Percentiles rank a stretch among this genome's conserved stretches.
Evolutionary conservation across 2,797 vertebrate genomes (phyloP).

Genomic region (Sebastes reedi): DNA sequence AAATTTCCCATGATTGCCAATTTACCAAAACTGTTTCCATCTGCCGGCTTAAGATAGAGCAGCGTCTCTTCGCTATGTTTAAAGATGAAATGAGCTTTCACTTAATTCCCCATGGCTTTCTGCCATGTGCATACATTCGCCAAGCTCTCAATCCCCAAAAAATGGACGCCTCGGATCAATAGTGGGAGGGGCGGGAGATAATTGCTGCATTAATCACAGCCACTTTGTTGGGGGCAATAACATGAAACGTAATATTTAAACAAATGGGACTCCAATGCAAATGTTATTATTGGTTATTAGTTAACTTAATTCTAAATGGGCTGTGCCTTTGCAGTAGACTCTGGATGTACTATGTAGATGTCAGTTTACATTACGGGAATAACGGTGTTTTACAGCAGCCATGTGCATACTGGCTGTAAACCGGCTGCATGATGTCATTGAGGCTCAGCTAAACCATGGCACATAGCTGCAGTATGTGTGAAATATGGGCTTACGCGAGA

Average conservation of each 20-base stretch:
- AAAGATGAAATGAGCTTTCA: conserved; percentile 56
- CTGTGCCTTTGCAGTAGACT: not conserved
- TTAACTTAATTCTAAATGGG: conserved; percentile 6
- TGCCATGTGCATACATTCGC: conserved; percentile 42
- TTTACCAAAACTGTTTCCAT: conserved; percentile 31
- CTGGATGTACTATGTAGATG: not conserved
- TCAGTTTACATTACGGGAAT: not conserved
- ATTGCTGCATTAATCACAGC: conserved; percentile 69
- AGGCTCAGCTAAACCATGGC: conserved; percentile 8
- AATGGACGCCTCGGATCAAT: conserved; percentile 65
- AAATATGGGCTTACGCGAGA: conserved; percentile 34
- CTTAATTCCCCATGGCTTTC: conserved; percentile 41
- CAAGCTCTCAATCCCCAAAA: conserved; percentile 49
- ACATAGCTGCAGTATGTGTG: conserved; percentile 34
- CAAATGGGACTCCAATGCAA: conserved; percentile 21
- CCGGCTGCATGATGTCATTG: conserved; percentile 42
- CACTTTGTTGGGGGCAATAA: conserved; percentile 31
- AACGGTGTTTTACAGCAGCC: not conserved
- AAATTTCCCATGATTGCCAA: conserved; percentile 4
- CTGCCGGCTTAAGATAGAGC: conserved; percentile 46
- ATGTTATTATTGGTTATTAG: conserved; percentile 17
- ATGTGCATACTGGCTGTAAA: not conserved
- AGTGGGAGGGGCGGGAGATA: conserved; percentile 48
- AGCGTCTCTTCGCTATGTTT: not conserved
- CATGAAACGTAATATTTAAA: conserved; percentile 46